Percentiles rank a stretch among this genome's conserved stretches.
Evolutionary conservation across 2,797 vertebrate species (phyloP).

Genomic region (Alosa sapidissima): DNA sequence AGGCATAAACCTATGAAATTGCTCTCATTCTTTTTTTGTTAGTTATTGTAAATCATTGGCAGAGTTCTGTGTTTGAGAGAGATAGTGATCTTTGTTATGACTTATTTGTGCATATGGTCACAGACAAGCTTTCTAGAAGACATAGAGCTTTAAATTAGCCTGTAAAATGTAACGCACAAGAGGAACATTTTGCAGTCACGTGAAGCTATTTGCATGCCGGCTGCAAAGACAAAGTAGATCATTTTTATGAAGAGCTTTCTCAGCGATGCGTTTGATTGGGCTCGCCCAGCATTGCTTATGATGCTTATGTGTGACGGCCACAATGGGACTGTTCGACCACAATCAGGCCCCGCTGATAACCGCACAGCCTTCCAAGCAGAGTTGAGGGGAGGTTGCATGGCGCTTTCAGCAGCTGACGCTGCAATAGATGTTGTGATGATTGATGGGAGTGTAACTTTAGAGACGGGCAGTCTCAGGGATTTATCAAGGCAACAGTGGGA

Average conservation of each 20-base stretch:
- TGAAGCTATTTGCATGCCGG: not conserved
- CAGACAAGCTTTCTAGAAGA: not conserved
- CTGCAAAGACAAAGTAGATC: not conserved
- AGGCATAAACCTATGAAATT: too few species aligned
- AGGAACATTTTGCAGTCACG: not conserved
- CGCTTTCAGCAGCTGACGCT: not conserved
- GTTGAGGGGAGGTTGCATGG: conserved; percentile 15
- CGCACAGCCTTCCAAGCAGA: conserved; percentile 24
- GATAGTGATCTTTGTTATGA: not conserved
- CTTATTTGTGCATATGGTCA: not conserved
- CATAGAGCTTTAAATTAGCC: not conserved
- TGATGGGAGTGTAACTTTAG: not conserved
- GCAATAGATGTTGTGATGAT: not conserved
- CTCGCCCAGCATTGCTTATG: not conserved
- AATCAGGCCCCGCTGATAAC: conserved; percentile 33
- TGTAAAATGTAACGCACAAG: not conserved
- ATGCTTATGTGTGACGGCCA: not conserved
- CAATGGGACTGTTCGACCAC: conserved; percentile 36
- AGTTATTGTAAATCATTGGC: not conserved
- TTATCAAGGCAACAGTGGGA: not conserved
- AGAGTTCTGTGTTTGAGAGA: not conserved
- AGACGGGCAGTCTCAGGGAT: not conserved
- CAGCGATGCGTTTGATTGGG: conserved; percentile 32
- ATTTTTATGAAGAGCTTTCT: conserved; percentile 15
- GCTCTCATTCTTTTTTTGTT: not conserved